Percentiles rank a stretch among this genome's conserved stretches.
These are phyloP conservation scores for Agrochola lota DNA, from an alignment of 2,888 invertebrate species.

Conservation along the genomic window DNA sequence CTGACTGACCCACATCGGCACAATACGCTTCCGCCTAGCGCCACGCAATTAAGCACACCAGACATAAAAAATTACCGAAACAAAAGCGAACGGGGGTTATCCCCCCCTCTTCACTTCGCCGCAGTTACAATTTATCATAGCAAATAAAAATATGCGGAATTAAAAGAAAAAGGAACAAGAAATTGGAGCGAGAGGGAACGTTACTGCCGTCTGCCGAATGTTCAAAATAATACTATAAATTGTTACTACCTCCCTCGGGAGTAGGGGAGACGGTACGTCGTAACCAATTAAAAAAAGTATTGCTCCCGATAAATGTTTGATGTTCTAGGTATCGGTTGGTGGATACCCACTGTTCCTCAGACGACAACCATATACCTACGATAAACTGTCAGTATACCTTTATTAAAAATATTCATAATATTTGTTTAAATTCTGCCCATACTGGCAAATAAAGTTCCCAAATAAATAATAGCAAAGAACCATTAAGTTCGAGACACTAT, in stretches of 20 bases:
- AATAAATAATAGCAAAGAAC: neutral
- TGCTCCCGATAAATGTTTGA: conserved; percentile 66
- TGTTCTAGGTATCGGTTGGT: conserved; percentile 43
- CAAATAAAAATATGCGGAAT: conserved; percentile 90
- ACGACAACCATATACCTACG: neutral
- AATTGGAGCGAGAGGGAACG: conserved; percentile 83
- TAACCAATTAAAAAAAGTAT: conserved; percentile 74
- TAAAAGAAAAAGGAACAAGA: conserved; percentile 89
- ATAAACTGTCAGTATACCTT: neutral
- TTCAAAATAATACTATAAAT: conserved; percentile 83
- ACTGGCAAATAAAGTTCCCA: neutral
- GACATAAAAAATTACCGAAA: conserved; percentile 90
- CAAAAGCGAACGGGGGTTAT: conserved; percentile 83
- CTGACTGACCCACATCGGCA: conserved; percentile 86
- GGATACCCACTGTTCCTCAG: conserved; percentile 13
- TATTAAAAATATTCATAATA: neutral
- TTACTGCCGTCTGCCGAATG: conserved; percentile 80
- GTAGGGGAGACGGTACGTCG: conserved; percentile 73
- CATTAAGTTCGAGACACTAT: neutral
- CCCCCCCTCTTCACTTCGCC: conserved; percentile 76
- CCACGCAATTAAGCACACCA: conserved; percentile 89
- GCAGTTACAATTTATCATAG: conserved; percentile 90
- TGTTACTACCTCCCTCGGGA: conserved; percentile 77
- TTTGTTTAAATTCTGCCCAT: neutral
- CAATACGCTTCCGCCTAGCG: conserved; percentile 87